A percentile compares a stretch with the other conserved stretches of the same genome.
These are phyloP conservation scores for Merops nubicus DNA, from an alignment of 2,113 vertebrate genomes.

Conservation along the genomic window DNA sequence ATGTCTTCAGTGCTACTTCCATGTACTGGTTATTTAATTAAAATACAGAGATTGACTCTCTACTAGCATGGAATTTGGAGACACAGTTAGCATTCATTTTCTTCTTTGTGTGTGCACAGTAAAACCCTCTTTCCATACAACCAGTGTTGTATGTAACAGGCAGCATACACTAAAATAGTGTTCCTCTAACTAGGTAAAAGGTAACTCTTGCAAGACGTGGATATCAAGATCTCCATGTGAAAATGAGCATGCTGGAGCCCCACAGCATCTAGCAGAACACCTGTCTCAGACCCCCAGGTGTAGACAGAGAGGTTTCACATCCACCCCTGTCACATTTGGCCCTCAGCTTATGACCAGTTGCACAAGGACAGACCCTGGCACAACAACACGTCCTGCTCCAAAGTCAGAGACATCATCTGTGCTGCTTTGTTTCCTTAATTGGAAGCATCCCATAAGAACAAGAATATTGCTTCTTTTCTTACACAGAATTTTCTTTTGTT, in stretches of 20 bases:
- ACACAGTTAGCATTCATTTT: constrained; percentile 31
- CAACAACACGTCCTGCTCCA: background rate
- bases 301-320: background rate
- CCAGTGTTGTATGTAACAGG: background rate
- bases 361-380: constrained; percentile 2
- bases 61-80: background rate
- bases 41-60: background rate
- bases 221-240: background rate
- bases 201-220: background rate
- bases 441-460: constrained; percentile 1
- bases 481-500: background rate
- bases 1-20: constrained; percentile 55
- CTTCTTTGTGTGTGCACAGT: background rate
- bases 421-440: background rate
- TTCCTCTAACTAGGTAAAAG: background rate
- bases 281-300: background rate
- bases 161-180: background rate
- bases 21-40: constrained; percentile 43
- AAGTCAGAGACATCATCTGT: background rate
- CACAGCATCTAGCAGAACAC: background rate
- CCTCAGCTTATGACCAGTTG: background rate
- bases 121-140: background rate
- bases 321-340: background rate
- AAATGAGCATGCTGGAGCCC: background rate
- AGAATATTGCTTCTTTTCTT: background rate